Evolutionary conservation across 2,113 vertebrate species (phyloP), one percentile per base, ranked within the genome.

Genomic region (Percopsis transmontana): DNA sequence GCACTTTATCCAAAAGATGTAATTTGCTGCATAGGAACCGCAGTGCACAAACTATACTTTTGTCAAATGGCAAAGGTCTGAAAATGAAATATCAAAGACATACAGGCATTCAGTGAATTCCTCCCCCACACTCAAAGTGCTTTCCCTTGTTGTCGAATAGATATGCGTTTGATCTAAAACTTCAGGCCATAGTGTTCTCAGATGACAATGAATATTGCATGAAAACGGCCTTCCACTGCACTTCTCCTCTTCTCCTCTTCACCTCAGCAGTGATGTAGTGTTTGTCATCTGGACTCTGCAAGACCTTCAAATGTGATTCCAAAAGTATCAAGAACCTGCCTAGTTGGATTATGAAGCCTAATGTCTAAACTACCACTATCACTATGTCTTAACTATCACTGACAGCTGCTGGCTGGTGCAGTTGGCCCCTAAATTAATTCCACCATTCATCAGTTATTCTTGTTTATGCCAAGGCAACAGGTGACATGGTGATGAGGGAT

Each of bases 151-250:
- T 80, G 82, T 84, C 74, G 81, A 89, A 87, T 72, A 74, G 81
- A 84, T 85, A 82, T 74, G 71, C 83, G 70, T 90, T 90, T 89
- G 89, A 91, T 91, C 84, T 90, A 39, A 88, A 87, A 83, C 84
- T 84, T 70, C 67, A 84, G 83, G 74, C 80, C 39, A 23, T 72
- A 64, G 76, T 80, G 74, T 78, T 82, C 84, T 85, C 80, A 69
- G 77, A 88, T 81, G 79, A 89, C 83, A 79, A 86, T 88, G 85
- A 91, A 91, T 90, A 86, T 88, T 88, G 83, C 85, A 91, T 86
- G 76, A 78, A 79, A 84, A 79, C 72, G 85, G 86, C 86, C 82
- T 75, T 72, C 64, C 82, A 68, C 85, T 76, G 77, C 61, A 74
- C 48, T 79, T 74, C 62, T 3, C 44, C 70, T 62, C 76, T 3